phyloP scores from a whole-genome alignment of 2,888 invertebrate species.

The Conops quadrifasciatus region DNA sequence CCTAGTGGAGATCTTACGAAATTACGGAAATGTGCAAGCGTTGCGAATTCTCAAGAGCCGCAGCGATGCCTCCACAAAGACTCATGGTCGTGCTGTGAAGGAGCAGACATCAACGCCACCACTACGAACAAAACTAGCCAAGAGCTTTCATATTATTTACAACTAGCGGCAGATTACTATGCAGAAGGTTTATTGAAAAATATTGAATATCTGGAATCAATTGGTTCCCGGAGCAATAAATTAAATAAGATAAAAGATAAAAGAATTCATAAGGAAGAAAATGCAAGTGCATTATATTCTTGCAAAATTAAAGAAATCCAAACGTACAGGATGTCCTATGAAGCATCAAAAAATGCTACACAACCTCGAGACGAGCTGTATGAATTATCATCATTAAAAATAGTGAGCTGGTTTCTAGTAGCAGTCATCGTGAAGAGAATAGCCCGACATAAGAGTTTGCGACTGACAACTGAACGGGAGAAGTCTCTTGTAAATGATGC shows the following conservation, averaged over 20 bases:
- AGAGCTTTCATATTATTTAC: slow-evolving; percentile 47
- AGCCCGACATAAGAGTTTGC: slow-evolving; percentile 23
- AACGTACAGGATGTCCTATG: neutral
- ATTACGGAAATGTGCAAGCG: slow-evolving; percentile 32
- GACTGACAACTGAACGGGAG: neutral
- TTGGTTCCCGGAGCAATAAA: slow-evolving; percentile 53
- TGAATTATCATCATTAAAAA: slow-evolving; percentile 32
- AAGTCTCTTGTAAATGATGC: slow-evolving; percentile 1
- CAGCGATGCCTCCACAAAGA: no score
- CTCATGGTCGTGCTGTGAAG: neutral
- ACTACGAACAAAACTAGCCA: slow-evolving; percentile 21
- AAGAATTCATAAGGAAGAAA: neutral
- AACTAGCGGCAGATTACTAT: slow-evolving; percentile 61
- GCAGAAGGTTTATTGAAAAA: slow-evolving; percentile 60
- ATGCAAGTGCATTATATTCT: neutral
- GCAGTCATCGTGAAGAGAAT: slow-evolving; percentile 30
- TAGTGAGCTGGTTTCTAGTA: slow-evolving; percentile 4
- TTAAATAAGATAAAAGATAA: slow-evolving; percentile 41
- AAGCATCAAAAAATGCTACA: slow-evolving; percentile 21
- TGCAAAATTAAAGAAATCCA: neutral
- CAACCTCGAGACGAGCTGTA: neutral
- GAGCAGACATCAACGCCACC: slow-evolving; percentile 13
- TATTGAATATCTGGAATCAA: slow-evolving; percentile 61
- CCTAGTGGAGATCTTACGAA: neutral
- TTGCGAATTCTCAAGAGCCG: slow-evolving; percentile 38